A percentile compares a stretch with the other conserved stretches of the same genome.
These are phyloP conservation scores for Smithornis capensis DNA, from an alignment of 2,113 vertebrate genomes.

Conservation along the genomic window DNA sequence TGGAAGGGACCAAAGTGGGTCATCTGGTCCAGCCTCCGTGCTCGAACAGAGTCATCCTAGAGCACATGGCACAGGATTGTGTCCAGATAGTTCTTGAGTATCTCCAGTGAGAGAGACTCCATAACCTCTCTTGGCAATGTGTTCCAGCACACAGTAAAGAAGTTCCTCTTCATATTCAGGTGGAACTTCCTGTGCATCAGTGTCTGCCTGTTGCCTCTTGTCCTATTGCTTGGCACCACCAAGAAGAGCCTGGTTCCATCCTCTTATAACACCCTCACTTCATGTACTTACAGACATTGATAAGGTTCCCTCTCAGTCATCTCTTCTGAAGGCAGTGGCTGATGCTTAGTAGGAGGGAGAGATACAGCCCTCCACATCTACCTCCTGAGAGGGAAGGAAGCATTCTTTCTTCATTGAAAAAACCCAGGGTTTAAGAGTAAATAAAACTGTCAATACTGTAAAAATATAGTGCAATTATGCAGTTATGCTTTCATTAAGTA, in stretches of 20 bases:
- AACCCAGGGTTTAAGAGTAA: neutral
- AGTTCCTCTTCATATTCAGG: neutral
- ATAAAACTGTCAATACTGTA: neutral
- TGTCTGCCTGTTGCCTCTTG: neutral
- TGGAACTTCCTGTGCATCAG: neutral
- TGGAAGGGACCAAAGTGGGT: neutral
- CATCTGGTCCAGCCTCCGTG: neutral
- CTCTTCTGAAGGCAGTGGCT: neutral
- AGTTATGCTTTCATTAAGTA: neutral
- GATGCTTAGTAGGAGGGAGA: neutral
- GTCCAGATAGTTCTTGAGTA: neutral
- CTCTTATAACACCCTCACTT: neutral
- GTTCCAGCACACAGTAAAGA: neutral
- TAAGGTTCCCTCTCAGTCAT: fast-evolving
- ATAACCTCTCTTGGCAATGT: neutral
- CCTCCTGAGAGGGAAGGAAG: neutral
- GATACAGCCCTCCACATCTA: neutral
- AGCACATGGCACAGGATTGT: neutral
- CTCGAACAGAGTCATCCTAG: neutral
- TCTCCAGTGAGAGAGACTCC: neutral
- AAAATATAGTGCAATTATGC: neutral
- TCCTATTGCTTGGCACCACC: fast-evolving
- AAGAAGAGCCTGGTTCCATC: neutral
- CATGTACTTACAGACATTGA: neutral
- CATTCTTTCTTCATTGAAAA: neutral